Percentiles rank a stretch among this genome's conserved stretches.
phyloP scores from a whole-genome alignment of 2,888 invertebrate genomes.

The Pachycephus smyrnensis region DNA sequence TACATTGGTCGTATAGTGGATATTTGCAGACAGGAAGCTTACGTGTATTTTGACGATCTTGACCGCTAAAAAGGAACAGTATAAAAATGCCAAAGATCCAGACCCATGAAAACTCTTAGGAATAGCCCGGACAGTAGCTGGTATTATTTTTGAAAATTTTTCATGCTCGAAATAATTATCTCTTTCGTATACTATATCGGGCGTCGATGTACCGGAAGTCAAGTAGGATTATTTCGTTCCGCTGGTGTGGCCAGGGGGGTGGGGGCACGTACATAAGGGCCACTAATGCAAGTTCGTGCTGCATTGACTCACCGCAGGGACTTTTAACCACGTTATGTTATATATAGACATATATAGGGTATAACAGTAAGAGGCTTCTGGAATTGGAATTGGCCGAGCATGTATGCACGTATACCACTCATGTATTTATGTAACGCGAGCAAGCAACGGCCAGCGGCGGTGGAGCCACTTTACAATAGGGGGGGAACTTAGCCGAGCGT shows the following conservation, averaged over 20 bases:
- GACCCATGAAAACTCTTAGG: background rate
- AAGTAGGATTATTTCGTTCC: background rate
- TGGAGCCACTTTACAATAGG: constrained; percentile 25
- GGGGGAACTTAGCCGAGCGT: constrained; percentile 55
- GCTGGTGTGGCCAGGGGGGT: background rate
- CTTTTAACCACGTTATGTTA: background rate
- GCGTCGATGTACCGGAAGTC: background rate
- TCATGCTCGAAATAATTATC: background rate
- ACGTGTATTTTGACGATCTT: background rate
- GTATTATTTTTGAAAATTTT: background rate
- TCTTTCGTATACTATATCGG: background rate
- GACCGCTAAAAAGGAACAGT: too few relatives aligned
- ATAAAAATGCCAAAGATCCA: background rate
- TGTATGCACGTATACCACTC: constrained; percentile 19
- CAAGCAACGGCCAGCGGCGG: constrained; percentile 18
- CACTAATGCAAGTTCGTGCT: background rate
- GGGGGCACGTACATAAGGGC: background rate
- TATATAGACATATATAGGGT: background rate
- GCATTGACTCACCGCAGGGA: background rate
- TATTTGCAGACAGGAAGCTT: background rate
- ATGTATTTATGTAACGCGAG: constrained; percentile 33
- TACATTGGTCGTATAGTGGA: background rate
- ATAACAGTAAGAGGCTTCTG: constrained; percentile 22
- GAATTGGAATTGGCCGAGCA: constrained; percentile 30
- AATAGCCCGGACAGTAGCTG: background rate